Conservation (phyloP, 2,113 vertebrate genomes). For the Onychostoma macrolepis region DNA sequence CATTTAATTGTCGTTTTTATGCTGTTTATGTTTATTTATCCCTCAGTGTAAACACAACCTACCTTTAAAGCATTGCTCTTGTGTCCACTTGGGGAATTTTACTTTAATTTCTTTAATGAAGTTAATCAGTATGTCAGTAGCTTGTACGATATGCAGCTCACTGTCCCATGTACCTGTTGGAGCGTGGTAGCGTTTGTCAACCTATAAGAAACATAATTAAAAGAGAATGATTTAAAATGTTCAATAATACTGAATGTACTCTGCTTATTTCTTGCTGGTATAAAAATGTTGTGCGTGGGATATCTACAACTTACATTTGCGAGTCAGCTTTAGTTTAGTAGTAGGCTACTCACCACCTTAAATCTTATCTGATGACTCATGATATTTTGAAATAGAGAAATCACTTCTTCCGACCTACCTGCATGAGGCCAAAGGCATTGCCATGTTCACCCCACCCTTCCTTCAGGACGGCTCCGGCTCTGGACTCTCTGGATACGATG, state of each 20-base stretch:
- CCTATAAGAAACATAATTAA: slow-evolving; percentile 50
- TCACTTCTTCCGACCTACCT: slow-evolving; percentile 65
- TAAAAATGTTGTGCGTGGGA: not conserved
- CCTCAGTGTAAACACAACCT: not conserved
- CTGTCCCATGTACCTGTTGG: slow-evolving; percentile 73
- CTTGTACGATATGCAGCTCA: slow-evolving; percentile 73
- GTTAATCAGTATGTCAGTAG: slow-evolving; percentile 66
- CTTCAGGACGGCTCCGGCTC: slow-evolving; percentile 57
- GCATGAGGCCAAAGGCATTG: slow-evolving; percentile 72
- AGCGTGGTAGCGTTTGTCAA: slow-evolving; percentile 69
- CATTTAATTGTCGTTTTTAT: not conserved
- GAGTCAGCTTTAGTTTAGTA: not conserved
- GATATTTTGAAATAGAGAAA: not conserved
- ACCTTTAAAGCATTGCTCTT: slow-evolving; percentile 78
- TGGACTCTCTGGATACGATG: slow-evolving; percentile 57
- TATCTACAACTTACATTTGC: not conserved
- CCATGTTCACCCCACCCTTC: slow-evolving; percentile 63
- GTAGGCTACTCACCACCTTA: not conserved
- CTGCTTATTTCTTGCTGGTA: not conserved
- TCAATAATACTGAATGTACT: not conserved
- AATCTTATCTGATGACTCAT: not conserved
- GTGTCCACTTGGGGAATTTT: slow-evolving; percentile 74
- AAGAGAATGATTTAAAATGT: not conserved
- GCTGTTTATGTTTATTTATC: not conserved
- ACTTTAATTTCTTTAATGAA: slow-evolving; percentile 62